phyloP scores from a whole-genome alignment of 2,113 vertebrate genomes.

The Stomatorhinus ivindoensis region DNA sequence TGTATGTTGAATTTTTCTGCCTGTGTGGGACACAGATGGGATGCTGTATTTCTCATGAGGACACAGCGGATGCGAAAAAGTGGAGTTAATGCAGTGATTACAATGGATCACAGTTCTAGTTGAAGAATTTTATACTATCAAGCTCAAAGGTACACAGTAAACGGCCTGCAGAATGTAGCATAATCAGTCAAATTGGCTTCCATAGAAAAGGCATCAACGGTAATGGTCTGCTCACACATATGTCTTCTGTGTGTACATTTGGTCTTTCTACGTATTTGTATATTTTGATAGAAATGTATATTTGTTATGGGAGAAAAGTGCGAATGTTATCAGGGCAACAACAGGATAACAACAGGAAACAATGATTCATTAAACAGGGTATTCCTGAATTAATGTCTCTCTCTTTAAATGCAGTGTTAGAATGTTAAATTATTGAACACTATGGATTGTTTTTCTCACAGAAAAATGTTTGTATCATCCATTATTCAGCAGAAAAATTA shows the following conservation, averaged over 20 bases:
- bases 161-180: not conserved
- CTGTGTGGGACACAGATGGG: not conserved
- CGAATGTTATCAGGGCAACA: not conserved
- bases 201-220: not conserved
- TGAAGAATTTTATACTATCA: not conserved
- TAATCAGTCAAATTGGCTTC: not conserved
- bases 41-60: not conserved
- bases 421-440: not conserved
- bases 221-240: not conserved
- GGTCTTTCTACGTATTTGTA: not conserved
- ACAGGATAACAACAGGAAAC: not conserved
- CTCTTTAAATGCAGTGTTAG: not conserved
- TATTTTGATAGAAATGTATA: conserved; percentile 5
- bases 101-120: not conserved
- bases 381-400: not conserved
- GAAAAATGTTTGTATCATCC: not conserved
- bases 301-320: not conserved
- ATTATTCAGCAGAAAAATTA: not conserved
- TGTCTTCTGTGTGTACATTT: not conserved
- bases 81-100: not conserved
- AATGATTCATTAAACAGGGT: not conserved
- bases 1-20: not conserved
- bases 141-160: not conserved
- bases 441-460: not conserved
- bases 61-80: not conserved